Conservation (phyloP, 1,140 invertebrate species). For the Danaus melanippus region DNA sequence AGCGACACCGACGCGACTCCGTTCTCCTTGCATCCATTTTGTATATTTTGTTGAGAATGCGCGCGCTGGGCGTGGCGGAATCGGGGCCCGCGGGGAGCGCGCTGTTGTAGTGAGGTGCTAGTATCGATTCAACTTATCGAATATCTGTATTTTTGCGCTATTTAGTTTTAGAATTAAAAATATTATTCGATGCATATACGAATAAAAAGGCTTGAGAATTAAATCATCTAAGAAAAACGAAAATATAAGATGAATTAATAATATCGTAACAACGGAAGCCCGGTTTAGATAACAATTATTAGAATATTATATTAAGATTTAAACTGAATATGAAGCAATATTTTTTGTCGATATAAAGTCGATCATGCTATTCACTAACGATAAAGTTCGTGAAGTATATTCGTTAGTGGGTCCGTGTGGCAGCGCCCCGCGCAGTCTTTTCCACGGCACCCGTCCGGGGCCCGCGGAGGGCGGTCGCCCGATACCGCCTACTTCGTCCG, state of each 20-base stretch:
- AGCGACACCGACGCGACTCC: slow-evolving; percentile 42
- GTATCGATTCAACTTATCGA: slow-evolving; percentile 35
- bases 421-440: slow-evolving; percentile 62
- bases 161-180: no score
- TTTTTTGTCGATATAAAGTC: background rate
- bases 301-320: no score
- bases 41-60: slow-evolving; percentile 61
- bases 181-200: no score
- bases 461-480: slow-evolving; percentile 62
- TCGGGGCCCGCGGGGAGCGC: slow-evolving; percentile 51
- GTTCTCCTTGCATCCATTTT: slow-evolving; percentile 56
- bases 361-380: slow-evolving; percentile 32
- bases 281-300: no score
- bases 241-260: no score
- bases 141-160: no score
- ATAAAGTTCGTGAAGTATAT: slow-evolving; percentile 68
- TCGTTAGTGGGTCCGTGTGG: slow-evolving; percentile 60
- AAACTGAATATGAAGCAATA: no score
- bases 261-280: no score
- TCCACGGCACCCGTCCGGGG: slow-evolving; percentile 53
- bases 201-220: no score
- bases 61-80: slow-evolving; percentile 61
- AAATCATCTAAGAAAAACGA: no score
- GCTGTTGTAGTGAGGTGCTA: slow-evolving; percentile 17
- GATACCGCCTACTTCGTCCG: slow-evolving; percentile 68